Percentiles rank a stretch among this genome's conserved stretches.
These are phyloP conservation scores for Eudemis profundana DNA, from an alignment of 2,888 invertebrate genomes.

Conservation along the genomic window DNA sequence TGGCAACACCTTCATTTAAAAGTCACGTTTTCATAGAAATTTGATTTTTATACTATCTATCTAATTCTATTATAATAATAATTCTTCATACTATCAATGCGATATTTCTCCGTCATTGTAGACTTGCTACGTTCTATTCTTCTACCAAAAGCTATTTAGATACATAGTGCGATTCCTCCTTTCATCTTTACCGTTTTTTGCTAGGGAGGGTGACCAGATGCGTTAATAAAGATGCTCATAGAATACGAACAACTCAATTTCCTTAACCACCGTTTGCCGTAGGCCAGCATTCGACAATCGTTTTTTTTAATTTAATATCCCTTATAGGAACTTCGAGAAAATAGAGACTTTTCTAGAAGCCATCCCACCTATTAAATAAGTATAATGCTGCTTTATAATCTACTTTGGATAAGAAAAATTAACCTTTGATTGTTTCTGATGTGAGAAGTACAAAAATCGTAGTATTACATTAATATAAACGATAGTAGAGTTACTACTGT, in stretches of 20 bases:
- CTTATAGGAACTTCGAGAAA: too few species aligned
- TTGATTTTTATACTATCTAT: too few species aligned
- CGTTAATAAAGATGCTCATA: conserved; percentile 8
- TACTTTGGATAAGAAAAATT: too few species aligned
- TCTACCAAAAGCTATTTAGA: conserved; percentile 12
- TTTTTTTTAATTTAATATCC: conserved; percentile 2
- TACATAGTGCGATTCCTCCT: background rate
- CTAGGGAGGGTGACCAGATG: conserved; percentile 7
- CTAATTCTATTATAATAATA: background rate
- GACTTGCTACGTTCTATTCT: conserved; percentile 4
- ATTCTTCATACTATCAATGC: background rate
- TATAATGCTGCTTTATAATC: too few species aligned
- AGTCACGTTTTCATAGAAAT: too few species aligned
- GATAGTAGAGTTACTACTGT: too few species aligned
- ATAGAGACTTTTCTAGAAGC: background rate
- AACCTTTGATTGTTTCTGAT: too few species aligned
- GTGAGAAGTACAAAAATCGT: too few species aligned
- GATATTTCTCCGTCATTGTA: background rate
- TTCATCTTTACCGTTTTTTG: conserved; percentile 1
- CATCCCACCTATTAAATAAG: too few species aligned
- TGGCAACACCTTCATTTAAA: too few species aligned
- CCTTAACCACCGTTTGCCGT: conserved; percentile 8
- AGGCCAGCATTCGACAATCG: conserved; percentile 10
- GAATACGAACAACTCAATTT: conserved; percentile 24
- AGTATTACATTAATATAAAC: too few species aligned